Conservation (phyloP, 1,140 invertebrate species). For the Amyelois transitella region DNA sequence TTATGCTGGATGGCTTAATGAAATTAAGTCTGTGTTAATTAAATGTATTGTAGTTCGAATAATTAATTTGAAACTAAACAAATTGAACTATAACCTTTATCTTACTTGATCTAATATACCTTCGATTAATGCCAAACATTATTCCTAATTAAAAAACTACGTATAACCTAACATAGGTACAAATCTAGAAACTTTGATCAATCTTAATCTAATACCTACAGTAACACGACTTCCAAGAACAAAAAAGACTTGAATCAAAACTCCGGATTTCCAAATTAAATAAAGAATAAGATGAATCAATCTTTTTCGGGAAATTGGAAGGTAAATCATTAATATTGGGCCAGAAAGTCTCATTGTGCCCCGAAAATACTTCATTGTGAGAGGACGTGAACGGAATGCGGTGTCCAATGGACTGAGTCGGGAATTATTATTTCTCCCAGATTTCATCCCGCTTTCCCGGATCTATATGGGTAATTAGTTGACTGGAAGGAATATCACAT, state of each 20-base stretch:
- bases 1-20: too few relatives aligned
- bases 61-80: too few relatives aligned
- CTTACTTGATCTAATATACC: too few relatives aligned
- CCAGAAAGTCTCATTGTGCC: slow-evolving; percentile 10
- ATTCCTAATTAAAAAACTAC: too few relatives aligned
- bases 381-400: slow-evolving; percentile 44
- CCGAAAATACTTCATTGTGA: slow-evolving; percentile 44
- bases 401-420: slow-evolving; percentile 25
- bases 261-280: not conserved
- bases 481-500: slow-evolving; percentile 9
- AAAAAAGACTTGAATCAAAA: not conserved
- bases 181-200: too few relatives aligned
- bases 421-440: slow-evolving; percentile 44
- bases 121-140: too few relatives aligned
- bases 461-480: slow-evolving; percentile 8
- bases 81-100: too few relatives aligned
- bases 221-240: not conserved
- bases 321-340: slow-evolving; percentile 4
- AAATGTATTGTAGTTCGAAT: too few relatives aligned
- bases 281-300: not conserved
- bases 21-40: too few relatives aligned
- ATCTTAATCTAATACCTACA: too few relatives aligned
- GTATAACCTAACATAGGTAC: too few relatives aligned
- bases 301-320: not conserved
- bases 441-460: slow-evolving; percentile 23